Base-by-base conservation (phyloP, 1,140 invertebrate genomes). In the Trichonephila clavata region DNA sequence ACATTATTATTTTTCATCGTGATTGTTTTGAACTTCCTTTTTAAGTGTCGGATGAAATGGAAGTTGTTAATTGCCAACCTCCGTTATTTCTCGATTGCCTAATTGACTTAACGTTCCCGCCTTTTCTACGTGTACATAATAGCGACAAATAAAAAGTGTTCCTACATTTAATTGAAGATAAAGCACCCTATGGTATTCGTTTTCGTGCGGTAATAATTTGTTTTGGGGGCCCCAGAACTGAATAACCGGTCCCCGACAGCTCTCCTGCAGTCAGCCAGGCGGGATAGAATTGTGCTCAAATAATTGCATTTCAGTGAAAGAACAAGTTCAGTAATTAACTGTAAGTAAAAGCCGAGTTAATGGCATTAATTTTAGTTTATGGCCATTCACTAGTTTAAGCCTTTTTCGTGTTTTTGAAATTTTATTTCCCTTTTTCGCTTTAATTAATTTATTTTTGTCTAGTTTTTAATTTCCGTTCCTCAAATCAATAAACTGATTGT, bases 331-430 rank as follows among this genome's bases (percentile, higher is more conserved):
- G 68, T 88, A 93, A 93, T 93, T 93, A 93, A 93, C 92, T 88
- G 92, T 93, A 93, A 93, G 92, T 93, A 93, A 93, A 93, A 93
- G 92, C 84, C 92, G 92, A 93, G 92, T 80, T 93, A 93, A 93
- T 93, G 92, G 86, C 68, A 93, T 93, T 93, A 93, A 93, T 87
- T 93, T 93, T 93, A 93, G 92, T 93, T 93, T 93, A 93, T 92
- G 91, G 83, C 83, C 81, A 86, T 71, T 83, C 83, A 87, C 86
- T 68, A 50, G 24, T 92, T 84, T 83, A 68, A 92, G 90, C 59
- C 59, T 63, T 87, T 87, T 87, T 61, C 84, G 57, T 59, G 24
- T 86, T 87, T 87, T 87, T 63, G 5, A 87, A 87, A 87, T 63
- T 63, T 87, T 87, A 87, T 87, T 87, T 87, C 63, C 24, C 86